phyloP scores from a whole-genome alignment of 2,888 invertebrate genomes.

The Hylaea fasciaria region DNA sequence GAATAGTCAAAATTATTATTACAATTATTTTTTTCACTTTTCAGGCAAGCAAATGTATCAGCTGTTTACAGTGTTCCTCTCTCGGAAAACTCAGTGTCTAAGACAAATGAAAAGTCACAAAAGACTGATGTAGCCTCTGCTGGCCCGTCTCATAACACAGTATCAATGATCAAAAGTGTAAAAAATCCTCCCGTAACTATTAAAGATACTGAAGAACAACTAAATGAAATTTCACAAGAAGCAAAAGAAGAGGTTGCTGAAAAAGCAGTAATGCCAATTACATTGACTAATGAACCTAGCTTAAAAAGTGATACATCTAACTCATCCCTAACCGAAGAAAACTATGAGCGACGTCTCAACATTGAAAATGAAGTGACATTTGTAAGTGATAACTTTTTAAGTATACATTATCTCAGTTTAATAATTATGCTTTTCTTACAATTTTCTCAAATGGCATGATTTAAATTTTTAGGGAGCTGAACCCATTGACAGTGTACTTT shows the following conservation, averaged over 20 bases:
- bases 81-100: constrained; percentile 36
- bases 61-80: constrained; percentile 75
- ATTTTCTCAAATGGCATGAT: neutral
- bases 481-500: neutral
- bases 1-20: too few species aligned
- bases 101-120: constrained; percentile 5
- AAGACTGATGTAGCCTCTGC: constrained; percentile 33
- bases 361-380: constrained; percentile 80
- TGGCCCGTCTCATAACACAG: constrained; percentile 52
- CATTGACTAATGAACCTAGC: constrained; percentile 21
- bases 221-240: constrained; percentile 6
- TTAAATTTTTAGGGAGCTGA: neutral
- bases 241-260: constrained; percentile 7
- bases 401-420: too few species aligned
- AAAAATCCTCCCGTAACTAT: constrained; percentile 24
- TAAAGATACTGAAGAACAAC: constrained; percentile 30
- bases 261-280: constrained; percentile 12
- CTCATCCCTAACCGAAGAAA: constrained; percentile 54
- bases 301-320: constrained; percentile 37
- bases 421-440: neutral
- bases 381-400: constrained; percentile 61
- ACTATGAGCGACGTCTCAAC: constrained; percentile 70
- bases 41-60: constrained; percentile 86
- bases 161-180: constrained; percentile 53
- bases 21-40: constrained; percentile 1